phyloP scores from a whole-genome alignment of 1,140 invertebrate genomes.

The Drosophila watanabei region DNA sequence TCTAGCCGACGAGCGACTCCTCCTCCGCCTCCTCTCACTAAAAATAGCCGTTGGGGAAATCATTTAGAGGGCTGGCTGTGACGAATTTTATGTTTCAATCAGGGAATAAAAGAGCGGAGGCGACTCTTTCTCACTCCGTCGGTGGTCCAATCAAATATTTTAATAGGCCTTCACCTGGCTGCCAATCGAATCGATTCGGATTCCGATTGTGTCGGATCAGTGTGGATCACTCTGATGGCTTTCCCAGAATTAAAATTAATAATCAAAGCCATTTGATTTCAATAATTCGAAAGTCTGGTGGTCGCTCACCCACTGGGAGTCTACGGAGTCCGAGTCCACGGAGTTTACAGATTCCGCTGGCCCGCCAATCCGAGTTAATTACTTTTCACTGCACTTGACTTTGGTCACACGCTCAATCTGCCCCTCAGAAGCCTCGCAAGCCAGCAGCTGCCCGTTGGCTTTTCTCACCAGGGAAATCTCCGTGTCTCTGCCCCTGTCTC shows the following conservation, averaged over 20 bases:
- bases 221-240: slow-evolving; percentile 32
- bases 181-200: slow-evolving; percentile 78
- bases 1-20: slow-evolving; percentile 2
- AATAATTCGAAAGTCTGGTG: slow-evolving; percentile 78
- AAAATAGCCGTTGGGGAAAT: slow-evolving; percentile 49
- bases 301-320: slow-evolving; percentile 62
- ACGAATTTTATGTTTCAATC: slow-evolving; percentile 66
- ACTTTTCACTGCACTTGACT: slow-evolving; percentile 84
- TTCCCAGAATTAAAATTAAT: slow-evolving; percentile 63
- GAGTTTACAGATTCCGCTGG: slow-evolving; percentile 12
- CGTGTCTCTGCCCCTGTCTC: slow-evolving; percentile 12
- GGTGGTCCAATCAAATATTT: slow-evolving; percentile 82
- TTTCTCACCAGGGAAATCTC: slow-evolving; percentile 84
- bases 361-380: slow-evolving; percentile 80
- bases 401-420: slow-evolving; percentile 82
- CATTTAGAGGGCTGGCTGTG: slow-evolving; percentile 50
- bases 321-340: background rate
- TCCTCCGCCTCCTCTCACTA: slow-evolving; percentile 17
- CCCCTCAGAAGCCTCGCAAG: slow-evolving; percentile 35
- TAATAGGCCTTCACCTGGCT: slow-evolving; percentile 60
- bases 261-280: slow-evolving; percentile 80
- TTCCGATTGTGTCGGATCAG: slow-evolving; percentile 58
- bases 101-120: slow-evolving; percentile 21
- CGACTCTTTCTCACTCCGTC: slow-evolving; percentile 40
- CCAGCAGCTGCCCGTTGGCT: slow-evolving; percentile 67